phyloP scores from a whole-genome alignment of 2,797 vertebrate genomes.

The Parauchenoglanis ngamensis region DNA sequence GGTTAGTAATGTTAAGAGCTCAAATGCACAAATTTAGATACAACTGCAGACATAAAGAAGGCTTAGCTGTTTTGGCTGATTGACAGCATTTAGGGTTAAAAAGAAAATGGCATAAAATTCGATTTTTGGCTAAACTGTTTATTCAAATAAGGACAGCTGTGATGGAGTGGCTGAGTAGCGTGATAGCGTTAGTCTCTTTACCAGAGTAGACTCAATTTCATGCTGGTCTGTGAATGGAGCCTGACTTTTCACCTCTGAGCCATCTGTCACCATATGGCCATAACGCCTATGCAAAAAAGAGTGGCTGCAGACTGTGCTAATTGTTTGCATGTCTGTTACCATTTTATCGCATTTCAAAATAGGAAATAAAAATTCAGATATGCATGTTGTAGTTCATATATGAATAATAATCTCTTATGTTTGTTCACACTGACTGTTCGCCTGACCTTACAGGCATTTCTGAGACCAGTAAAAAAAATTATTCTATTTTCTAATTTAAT shows the following conservation, averaged over 20 bases:
- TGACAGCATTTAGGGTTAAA: not conserved
- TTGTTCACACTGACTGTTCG: not conserved
- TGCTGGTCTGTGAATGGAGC: not conserved
- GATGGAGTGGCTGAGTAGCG: not conserved
- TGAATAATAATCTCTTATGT: not conserved
- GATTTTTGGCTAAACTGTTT: not conserved
- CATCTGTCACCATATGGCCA: conserved; percentile 39
- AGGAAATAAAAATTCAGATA: not conserved
- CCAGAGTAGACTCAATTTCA: not conserved
- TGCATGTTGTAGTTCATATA: not conserved
- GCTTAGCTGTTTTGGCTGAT: not conserved
- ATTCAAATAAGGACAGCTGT: conserved; percentile 12
- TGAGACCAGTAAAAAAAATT: not conserved
- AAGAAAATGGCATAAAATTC: not conserved
- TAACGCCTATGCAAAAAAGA: conserved; percentile 12
- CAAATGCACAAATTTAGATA: not conserved
- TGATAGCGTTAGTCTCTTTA: not conserved
- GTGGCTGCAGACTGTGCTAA: not conserved
- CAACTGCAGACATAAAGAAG: not conserved
- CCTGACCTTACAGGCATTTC: not conserved
- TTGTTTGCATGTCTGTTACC: conserved; percentile 19
- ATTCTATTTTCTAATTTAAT: not conserved
- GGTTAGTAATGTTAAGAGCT: not conserved
- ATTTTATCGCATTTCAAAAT: not conserved
- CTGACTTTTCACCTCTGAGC: conserved; percentile 31